Evolutionary conservation across 2,888 invertebrate genomes (phyloP).

Genomic region (Heliconius aoede): DNA sequence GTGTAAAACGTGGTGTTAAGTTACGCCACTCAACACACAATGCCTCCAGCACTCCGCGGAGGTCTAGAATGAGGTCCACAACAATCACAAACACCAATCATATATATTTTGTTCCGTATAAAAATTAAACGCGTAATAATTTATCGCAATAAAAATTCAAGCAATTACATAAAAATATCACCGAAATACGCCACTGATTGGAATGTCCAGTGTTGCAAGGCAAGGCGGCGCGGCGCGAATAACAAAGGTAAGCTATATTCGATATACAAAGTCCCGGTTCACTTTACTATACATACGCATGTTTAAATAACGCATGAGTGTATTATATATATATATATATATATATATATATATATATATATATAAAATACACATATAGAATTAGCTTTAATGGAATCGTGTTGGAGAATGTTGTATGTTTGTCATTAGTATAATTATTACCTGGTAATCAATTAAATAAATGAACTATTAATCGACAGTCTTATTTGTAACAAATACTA

Average conservation of each 20-base stretch:
- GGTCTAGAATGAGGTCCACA: no score
- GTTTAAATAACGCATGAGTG: conserved; percentile 44
- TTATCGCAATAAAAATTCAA: conserved; percentile 23
- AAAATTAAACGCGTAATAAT: not conserved
- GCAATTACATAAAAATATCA: conserved; percentile 50
- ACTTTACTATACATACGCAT: conserved; percentile 54
- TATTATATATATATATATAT: conserved; percentile 37
- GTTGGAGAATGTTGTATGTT: not conserved
- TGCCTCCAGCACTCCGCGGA: no score
- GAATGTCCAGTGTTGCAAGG: conserved; percentile 65
- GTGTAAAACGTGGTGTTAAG: no score
- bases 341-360: conserved; percentile 37
- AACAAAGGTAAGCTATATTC: conserved; percentile 62
- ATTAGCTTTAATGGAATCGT: conserved; percentile 30
- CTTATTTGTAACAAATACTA: not conserved
- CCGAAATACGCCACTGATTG: conserved; percentile 56
- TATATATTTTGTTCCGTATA: not conserved
- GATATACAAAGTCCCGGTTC: conserved; percentile 68
- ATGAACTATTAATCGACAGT: not conserved
- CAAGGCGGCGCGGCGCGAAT: conserved; percentile 60
- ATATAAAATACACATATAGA: conserved; percentile 39
- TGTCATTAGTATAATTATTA: not conserved
- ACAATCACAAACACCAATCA: no score
- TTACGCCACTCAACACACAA: no score
- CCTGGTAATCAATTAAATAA: not conserved